phyloP scores from a whole-genome alignment of 2,113 vertebrate genomes.

The Marmota monax region DNA sequence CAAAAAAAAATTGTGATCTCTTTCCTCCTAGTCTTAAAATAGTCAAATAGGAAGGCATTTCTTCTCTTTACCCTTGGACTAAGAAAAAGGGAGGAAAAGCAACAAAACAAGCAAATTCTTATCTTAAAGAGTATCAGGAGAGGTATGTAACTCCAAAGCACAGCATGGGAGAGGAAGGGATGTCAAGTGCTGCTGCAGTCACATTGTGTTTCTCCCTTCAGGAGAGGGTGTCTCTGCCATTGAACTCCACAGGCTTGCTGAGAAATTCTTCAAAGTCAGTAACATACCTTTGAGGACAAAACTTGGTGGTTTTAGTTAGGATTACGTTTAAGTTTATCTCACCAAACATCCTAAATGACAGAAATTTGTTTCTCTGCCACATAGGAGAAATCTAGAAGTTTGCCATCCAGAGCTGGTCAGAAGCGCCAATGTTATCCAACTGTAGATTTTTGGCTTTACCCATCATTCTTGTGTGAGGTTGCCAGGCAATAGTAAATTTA shows the following conservation, averaged over 20 bases:
- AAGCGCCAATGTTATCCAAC: not conserved
- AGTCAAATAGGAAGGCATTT: not conserved
- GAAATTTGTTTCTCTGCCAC: not conserved
- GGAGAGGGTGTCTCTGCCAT: not conserved
- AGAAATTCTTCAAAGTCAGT: not conserved
- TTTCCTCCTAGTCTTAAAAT: constrained; percentile 4
- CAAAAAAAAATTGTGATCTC: not conserved
- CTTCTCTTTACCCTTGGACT: not conserved
- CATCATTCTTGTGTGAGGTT: not conserved
- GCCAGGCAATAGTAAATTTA: not conserved
- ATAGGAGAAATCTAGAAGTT: not conserved
- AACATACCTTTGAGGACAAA: not conserved
- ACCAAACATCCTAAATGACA: not conserved
- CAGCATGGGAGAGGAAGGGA: not conserved
- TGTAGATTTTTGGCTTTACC: not conserved
- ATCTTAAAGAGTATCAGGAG: not conserved
- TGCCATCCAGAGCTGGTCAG: not conserved
- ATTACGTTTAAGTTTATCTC: constrained; percentile 13
- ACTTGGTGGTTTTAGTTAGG: not conserved
- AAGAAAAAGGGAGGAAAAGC: not conserved
- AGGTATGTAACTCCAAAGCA: not conserved
- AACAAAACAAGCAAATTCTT: not conserved
- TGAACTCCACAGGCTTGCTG: not conserved
- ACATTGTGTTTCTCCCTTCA: not conserved
- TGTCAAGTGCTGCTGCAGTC: not conserved